These are phyloP conservation scores for Acanthosepion lycidas DNA, from an alignment of 2,888 invertebrate genomes.

Conservation along the genomic window DNA sequence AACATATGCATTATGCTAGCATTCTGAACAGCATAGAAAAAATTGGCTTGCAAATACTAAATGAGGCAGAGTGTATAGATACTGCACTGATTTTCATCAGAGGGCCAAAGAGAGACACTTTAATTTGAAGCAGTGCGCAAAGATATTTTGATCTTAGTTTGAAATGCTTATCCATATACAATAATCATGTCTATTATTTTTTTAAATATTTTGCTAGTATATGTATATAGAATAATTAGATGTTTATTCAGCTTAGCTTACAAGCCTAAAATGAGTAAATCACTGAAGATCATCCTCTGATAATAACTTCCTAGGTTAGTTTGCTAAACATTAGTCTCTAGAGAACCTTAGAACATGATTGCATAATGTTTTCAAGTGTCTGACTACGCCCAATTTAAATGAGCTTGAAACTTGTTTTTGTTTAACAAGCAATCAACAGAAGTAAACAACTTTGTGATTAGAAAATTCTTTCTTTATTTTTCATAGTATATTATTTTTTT, in stretches of 20 bases:
- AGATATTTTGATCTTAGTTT: too few species aligned
- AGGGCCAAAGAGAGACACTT: too few species aligned
- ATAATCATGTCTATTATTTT: too few species aligned
- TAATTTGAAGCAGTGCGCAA: too few species aligned
- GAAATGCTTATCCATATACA: too few species aligned
- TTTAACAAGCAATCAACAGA: neutral
- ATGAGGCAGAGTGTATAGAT: too few species aligned
- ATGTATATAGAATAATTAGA: neutral
- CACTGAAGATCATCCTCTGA: neutral
- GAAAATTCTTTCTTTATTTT: neutral
- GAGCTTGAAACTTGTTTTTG: neutral
- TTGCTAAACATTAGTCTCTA: neutral
- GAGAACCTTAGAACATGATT: neutral
- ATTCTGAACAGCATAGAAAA: too few species aligned
- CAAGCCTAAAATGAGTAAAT: neutral
- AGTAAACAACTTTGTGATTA: neutral
- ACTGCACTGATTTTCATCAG: too few species aligned
- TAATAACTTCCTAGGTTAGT: neutral
- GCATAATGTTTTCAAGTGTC: neutral
- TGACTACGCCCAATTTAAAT: neutral
- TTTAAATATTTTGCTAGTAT: too few species aligned
- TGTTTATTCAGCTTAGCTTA: neutral
- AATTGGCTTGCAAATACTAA: too few species aligned
- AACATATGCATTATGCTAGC: too few species aligned
- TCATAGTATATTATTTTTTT: neutral